phyloP scores from a whole-genome alignment of 2,888 invertebrate genomes.

The Entomobrya proxima region DNA sequence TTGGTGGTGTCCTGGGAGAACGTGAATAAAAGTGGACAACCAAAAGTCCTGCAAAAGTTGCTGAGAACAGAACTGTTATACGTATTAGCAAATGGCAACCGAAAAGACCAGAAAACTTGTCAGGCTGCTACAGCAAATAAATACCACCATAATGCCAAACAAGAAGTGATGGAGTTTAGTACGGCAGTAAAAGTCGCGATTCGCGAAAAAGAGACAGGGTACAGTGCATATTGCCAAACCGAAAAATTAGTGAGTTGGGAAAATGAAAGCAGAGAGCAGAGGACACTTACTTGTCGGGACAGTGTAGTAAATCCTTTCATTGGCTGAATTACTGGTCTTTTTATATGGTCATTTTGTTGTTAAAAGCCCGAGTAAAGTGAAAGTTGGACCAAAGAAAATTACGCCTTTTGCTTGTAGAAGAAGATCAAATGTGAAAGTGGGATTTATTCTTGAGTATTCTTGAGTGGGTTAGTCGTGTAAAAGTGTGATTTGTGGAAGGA shows the following conservation, averaged over 20 bases:
- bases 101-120: background rate
- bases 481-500: background rate
- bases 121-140: background rate
- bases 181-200: constrained; percentile 32
- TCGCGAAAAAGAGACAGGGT: background rate
- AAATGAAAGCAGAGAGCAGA: background rate
- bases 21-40: constrained; percentile 13
- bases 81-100: constrained; percentile 14
- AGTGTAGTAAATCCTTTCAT: constrained; percentile 25
- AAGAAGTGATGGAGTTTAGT: constrained; percentile 3
- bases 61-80: background rate
- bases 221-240: background rate
- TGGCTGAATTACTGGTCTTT: constrained; percentile 18
- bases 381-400: constrained; percentile 4
- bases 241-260: background rate
- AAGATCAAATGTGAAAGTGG: constrained; percentile 1
- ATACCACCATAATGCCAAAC: constrained; percentile 32
- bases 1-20: background rate
- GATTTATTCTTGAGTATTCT: constrained; percentile 6
- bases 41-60: background rate
- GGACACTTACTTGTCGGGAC: background rate
- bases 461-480: constrained; percentile 1
- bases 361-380: background rate
- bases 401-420: constrained; percentile 44
- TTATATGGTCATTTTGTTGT: background rate